phyloP scores from a whole-genome alignment of 2,113 vertebrate species.

The Tenebrosternarchus preto region DNA sequence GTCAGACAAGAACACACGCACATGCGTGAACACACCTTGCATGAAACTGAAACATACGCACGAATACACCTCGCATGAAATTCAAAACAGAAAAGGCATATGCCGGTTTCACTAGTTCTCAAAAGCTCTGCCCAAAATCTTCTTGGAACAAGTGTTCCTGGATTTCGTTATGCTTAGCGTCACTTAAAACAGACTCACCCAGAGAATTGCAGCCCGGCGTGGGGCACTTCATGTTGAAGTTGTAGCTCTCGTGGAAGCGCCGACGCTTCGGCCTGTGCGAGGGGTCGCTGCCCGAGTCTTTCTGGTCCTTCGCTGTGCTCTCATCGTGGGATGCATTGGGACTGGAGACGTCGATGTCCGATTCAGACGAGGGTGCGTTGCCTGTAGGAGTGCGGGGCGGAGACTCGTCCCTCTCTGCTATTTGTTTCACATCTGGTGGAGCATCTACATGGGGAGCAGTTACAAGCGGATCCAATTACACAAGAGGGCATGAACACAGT shows the following conservation, averaged over 20 bases:
- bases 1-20: not conserved
- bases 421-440: conserved; percentile 84
- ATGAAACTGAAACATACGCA: not conserved
- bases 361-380: conserved; percentile 98
- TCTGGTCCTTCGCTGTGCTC: conserved; percentile 89
- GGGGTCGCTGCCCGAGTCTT: conserved; percentile 94
- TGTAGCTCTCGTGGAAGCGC: conserved; percentile 98
- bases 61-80: not conserved
- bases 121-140: not conserved
- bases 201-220: conserved; percentile 97
- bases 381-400: conserved; percentile 96
- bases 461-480: not conserved
- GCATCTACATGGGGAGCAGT: conserved; percentile 44
- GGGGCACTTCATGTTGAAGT: conserved; percentile 99
- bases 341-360: conserved; percentile 97
- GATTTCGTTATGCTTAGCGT: no score
- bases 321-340: conserved; percentile 96
- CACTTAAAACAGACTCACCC: conserved; percentile 69
- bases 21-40: not conserved
- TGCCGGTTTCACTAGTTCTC: not conserved
- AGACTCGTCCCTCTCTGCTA: conserved; percentile 92
- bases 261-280: conserved; percentile 95
- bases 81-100: no score
- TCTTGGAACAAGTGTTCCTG: no score
- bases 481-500: not conserved